phyloP scores from a whole-genome alignment of 2,113 vertebrate species.

The Pseudolaguvia tuberculata region DNA sequence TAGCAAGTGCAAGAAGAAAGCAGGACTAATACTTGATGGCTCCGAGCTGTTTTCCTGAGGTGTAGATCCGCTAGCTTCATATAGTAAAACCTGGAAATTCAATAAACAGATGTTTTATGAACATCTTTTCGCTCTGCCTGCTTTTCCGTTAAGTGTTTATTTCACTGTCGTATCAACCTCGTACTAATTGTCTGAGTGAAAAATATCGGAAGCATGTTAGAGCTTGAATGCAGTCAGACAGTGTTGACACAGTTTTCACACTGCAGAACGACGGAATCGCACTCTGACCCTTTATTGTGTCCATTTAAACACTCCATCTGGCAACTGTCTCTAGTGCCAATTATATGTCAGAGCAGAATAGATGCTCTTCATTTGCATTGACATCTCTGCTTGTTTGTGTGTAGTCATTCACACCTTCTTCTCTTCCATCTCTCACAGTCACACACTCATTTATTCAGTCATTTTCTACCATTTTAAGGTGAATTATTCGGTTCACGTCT shows the following conservation, averaged over 20 bases:
- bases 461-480: background rate
- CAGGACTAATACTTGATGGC: background rate
- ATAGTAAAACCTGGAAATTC: slow-evolving; percentile 9
- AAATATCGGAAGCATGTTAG: background rate
- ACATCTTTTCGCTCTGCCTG: background rate
- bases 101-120: slow-evolving; percentile 20
- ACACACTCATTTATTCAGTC: slow-evolving; percentile 16
- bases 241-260: slow-evolving; percentile 29
- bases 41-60: slow-evolving; percentile 9
- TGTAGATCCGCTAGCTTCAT: background rate
- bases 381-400: slow-evolving; percentile 30
- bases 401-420: slow-evolving; percentile 2
- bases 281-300: background rate
- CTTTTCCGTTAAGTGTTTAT: background rate
- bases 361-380: slow-evolving; percentile 18
- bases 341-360: slow-evolving; percentile 34
- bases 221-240: background rate
- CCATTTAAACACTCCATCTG: slow-evolving; percentile 35
- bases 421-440: background rate
- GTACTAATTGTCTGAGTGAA: background rate
- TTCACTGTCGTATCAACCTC: background rate
- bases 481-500: slow-evolving; percentile 29
- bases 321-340: slow-evolving; percentile 26
- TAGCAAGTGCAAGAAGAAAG: slow-evolving; percentile 1
- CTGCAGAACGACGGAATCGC: background rate